Conservation (phyloP, 2,888 invertebrate genomes). For the Malthinus flaveolus region DNA sequence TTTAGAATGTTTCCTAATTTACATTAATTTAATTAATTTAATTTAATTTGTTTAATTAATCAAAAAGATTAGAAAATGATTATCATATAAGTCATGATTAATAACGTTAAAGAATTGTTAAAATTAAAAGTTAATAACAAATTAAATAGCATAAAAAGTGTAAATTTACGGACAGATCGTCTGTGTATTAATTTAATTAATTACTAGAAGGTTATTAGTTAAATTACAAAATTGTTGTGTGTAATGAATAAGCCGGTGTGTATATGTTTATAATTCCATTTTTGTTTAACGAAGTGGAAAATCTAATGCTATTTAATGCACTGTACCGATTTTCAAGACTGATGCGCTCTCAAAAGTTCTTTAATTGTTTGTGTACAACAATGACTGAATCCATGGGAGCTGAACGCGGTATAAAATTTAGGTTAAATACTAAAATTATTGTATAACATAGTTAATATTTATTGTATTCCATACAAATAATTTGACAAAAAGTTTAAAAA, state of each 20-base stretch:
- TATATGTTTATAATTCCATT: background rate
- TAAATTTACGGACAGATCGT: too few relatives aligned
- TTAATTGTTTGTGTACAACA: conserved; percentile 14
- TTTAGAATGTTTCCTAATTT: too few relatives aligned
- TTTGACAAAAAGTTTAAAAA: conserved; percentile 3
- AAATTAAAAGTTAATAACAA: too few relatives aligned
- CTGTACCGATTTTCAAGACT: conserved; percentile 6
- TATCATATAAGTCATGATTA: too few relatives aligned
- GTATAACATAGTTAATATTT: conserved; percentile 3
- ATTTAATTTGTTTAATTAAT: too few relatives aligned
- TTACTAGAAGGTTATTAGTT: too few relatives aligned
- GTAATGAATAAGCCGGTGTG: background rate
- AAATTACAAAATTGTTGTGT: too few relatives aligned
- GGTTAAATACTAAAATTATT: conserved; percentile 9
- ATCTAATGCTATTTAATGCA: conserved; percentile 9
- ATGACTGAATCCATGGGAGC: conserved; percentile 9
- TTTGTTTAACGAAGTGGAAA: conserved; percentile 11
- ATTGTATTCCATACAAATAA: background rate
- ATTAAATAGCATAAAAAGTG: too few relatives aligned
- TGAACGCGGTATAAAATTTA: conserved; percentile 3
- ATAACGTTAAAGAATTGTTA: too few relatives aligned
- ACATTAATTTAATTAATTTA: too few relatives aligned
- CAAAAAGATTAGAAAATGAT: too few relatives aligned
- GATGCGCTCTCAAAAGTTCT: conserved; percentile 21
- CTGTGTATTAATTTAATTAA: too few relatives aligned